Percentiles rank a stretch among this genome's conserved stretches.
phyloP scores from a whole-genome alignment of 2,888 invertebrate genomes.

The Clostera curtula region DNA sequence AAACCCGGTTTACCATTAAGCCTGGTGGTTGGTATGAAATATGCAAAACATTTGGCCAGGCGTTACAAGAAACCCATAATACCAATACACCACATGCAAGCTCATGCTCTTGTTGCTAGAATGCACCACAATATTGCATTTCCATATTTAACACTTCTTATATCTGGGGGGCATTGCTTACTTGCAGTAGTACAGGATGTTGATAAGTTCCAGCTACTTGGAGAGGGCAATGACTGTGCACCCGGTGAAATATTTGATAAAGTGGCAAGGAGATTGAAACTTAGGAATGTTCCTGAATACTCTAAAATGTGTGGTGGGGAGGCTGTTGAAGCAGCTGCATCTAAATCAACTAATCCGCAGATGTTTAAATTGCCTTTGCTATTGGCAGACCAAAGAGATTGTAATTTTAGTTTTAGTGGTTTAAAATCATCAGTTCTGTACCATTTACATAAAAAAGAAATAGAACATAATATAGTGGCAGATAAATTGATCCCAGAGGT shows the following conservation, averaged over 20 bases:
- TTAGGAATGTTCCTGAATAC: slow-evolving; percentile 85
- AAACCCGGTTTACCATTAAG: slow-evolving; percentile 90
- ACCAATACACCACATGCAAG: slow-evolving; percentile 99
- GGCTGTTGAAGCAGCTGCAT: slow-evolving; percentile 89
- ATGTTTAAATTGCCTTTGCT: slow-evolving; percentile 81
- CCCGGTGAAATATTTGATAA: slow-evolving; percentile 98
- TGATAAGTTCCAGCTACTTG: slow-evolving; percentile 86
- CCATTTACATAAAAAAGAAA: slow-evolving; percentile 76
- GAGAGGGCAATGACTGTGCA: slow-evolving; percentile 87
- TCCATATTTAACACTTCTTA: slow-evolving; percentile 91
- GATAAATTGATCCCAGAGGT: slow-evolving; percentile 84
- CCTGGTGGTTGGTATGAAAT: slow-evolving; percentile 85
- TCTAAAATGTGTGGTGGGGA: slow-evolving; percentile 86
- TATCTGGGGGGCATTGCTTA: slow-evolving; percentile 96
- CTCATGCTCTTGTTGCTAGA: slow-evolving; percentile 94
- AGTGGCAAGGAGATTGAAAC: slow-evolving; percentile 88
- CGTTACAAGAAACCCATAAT: slow-evolving; percentile 87
- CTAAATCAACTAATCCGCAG: slow-evolving; percentile 77
- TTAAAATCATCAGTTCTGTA: slow-evolving; percentile 78
- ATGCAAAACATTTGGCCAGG: slow-evolving; percentile 85
- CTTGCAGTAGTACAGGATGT: slow-evolving; percentile 84
- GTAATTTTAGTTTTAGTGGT: slow-evolving; percentile 95
- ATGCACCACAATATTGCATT: slow-evolving; percentile 83
- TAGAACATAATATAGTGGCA: slow-evolving; percentile 71
- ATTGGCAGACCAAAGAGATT: slow-evolving; percentile 80